These are phyloP conservation scores for Agriopis leucophaearia DNA, from an alignment of 2,888 invertebrate species.

Conservation along the genomic window DNA sequence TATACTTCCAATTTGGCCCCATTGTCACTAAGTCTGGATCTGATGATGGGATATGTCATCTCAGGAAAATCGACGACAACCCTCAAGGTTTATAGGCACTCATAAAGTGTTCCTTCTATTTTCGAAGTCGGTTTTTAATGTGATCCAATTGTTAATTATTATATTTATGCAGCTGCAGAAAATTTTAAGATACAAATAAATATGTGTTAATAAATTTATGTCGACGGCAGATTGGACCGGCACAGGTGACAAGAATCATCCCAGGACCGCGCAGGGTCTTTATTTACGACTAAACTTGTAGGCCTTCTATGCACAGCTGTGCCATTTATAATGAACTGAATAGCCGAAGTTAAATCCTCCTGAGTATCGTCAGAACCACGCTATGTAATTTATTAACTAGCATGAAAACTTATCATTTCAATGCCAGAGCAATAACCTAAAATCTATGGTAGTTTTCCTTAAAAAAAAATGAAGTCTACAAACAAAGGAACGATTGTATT, in stretches of 20 bases:
- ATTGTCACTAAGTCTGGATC: too few species aligned
- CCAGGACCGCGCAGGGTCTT: constrained; percentile 46
- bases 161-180: too few species aligned
- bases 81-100: too few species aligned
- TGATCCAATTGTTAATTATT: too few species aligned
- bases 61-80: too few species aligned
- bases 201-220: constrained; percentile 31
- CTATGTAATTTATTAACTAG: constrained; percentile 7
- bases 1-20: too few species aligned
- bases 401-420: neutral
- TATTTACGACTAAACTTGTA: constrained; percentile 67
- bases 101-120: too few species aligned
- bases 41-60: too few species aligned
- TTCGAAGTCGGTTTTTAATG: too few species aligned
- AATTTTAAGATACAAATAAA: neutral
- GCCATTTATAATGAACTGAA: constrained; percentile 60
- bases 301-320: constrained; percentile 49
- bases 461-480: too few species aligned
- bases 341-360: constrained; percentile 57
- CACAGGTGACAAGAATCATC: constrained; percentile 63
- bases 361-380: constrained; percentile 3
- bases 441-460: neutral
- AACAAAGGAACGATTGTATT: too few species aligned
- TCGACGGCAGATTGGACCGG: constrained; percentile 47
- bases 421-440: neutral